Base-by-base conservation (phyloP, 2,888 invertebrate genomes). In the Amiota mariae region DNA sequence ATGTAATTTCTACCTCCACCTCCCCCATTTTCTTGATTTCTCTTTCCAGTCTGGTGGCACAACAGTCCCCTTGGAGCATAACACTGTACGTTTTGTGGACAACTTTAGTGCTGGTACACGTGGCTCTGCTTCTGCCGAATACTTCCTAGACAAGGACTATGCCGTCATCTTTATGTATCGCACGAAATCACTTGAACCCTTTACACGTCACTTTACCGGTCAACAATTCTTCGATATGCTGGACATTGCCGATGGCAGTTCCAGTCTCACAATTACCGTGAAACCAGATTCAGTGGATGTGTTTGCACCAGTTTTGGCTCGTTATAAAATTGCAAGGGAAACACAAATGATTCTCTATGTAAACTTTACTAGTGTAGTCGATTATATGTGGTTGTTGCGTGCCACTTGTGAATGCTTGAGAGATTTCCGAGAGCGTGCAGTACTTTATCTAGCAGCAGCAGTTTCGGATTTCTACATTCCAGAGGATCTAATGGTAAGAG, bases 381-480 rank as follows among this genome's bases (percentile, higher is more conserved):
- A 98, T 85, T 98, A 98, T 91, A 94, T 98, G 88, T 97, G 97
- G 95, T 91, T 97, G 75, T 90, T 98, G 78, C 92, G 95, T 77
- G 96, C 95, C 13, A 94, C 95, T 20, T 95, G 97, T 85, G 94
- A 95, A 89, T 93, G 94, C 78, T 91, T 98, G 75, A 92, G 94
- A 12, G 89, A 91, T 63, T 91, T 94, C 67, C 94, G 94, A 9
- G 89, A 92, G 0, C 91, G 92, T 48, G 96, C 95, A 0, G 89
- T 98, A 82, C 90, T 99, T n/a, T 99, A 97, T 89, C 92, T 99
- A 72, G 98, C 99, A 18, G 99, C 99, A 1, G 99, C 99, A 4
- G 99, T 99, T 0, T 98, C 99, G 0, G 99, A 99, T 91, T 99
- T 99, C 92, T 99, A 99, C 90, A 94, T 99, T 89, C 98, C 98